These are phyloP conservation scores for Leptocoma aspasia DNA, from an alignment of 2,113 vertebrate genomes.

Conservation along the genomic window DNA sequence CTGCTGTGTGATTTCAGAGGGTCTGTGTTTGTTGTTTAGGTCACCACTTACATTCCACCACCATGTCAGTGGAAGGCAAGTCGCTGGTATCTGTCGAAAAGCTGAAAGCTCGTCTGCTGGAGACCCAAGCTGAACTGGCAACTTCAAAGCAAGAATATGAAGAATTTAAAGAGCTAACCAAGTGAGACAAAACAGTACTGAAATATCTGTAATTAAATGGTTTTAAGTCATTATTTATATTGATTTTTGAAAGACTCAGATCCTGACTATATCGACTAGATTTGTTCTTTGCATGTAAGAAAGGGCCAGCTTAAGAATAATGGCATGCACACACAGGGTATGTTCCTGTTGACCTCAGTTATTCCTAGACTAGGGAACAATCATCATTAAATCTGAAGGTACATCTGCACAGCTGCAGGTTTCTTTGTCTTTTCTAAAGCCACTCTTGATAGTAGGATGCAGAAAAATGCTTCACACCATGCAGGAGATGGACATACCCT, in stretches of 20 bases:
- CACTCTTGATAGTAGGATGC: neutral
- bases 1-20: neutral
- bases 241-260: neutral
- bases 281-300: neutral
- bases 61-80: slow-evolving; percentile 62
- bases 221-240: neutral
- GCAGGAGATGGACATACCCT: neutral
- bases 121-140: slow-evolving; percentile 85
- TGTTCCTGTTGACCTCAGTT: neutral
- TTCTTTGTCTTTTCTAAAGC: neutral
- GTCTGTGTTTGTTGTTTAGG: slow-evolving; percentile 44
- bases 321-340: neutral
- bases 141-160: slow-evolving; percentile 86
- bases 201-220: neutral
- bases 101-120: slow-evolving; percentile 83
- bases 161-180: slow-evolving; percentile 90
- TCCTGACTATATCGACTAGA: neutral
- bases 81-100: slow-evolving; percentile 75
- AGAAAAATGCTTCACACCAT: neutral
- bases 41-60: slow-evolving; percentile 65
- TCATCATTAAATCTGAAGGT: neutral
- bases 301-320: neutral
- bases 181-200: slow-evolving; percentile 72
- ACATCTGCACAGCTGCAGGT: neutral
- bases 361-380: neutral